A percentile compares a stretch with the other conserved stretches of the same genome.
Evolutionary conservation across 2,888 invertebrate genomes (phyloP).

Genomic region (Muschampia plurimacula): DNA sequence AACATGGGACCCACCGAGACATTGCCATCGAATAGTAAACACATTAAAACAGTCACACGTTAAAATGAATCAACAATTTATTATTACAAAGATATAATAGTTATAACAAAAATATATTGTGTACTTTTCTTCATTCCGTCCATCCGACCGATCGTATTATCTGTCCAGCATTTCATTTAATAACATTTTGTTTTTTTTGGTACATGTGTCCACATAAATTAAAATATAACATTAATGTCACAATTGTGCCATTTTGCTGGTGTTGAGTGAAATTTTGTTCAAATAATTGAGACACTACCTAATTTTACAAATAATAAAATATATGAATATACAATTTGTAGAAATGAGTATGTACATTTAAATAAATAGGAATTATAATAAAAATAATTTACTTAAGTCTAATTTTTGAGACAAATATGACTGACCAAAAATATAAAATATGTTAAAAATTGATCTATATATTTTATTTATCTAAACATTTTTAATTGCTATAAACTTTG

Average conservation of each 20-base stretch:
- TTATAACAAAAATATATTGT: conserved; percentile 79
- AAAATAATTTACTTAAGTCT: conserved; percentile 35
- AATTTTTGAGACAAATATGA: conserved; percentile 39
- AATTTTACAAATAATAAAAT: conserved; percentile 44
- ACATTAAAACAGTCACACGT: conserved; percentile 73
- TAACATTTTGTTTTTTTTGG: conserved; percentile 74
- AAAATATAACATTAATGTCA: conserved; percentile 58
- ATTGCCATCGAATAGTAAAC: conserved; percentile 56
- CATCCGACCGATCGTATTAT: conserved; percentile 58
- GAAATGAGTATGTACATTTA: conserved; percentile 21
- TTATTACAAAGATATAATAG: conserved; percentile 66
- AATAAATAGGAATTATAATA: conserved; percentile 27
- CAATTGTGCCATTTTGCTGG: conserved; percentile 61
- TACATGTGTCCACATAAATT: conserved; percentile 70
- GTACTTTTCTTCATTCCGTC: conserved; percentile 61
- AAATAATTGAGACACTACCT: conserved; percentile 8
- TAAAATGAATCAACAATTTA: conserved; percentile 78
- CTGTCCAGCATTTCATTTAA: conserved; percentile 56
- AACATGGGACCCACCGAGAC: conserved; percentile 44
- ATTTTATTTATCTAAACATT: conserved; percentile 6
- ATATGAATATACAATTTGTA: conserved; percentile 20
- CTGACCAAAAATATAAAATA: conserved; percentile 23
- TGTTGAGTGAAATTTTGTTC: conserved; percentile 19
- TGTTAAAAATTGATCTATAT: conserved; percentile 1
- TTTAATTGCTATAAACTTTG: conserved; percentile 18